Evolutionary conservation across 2,888 invertebrate genomes (phyloP).

Genomic region (Epistrophella euchroma): DNA sequence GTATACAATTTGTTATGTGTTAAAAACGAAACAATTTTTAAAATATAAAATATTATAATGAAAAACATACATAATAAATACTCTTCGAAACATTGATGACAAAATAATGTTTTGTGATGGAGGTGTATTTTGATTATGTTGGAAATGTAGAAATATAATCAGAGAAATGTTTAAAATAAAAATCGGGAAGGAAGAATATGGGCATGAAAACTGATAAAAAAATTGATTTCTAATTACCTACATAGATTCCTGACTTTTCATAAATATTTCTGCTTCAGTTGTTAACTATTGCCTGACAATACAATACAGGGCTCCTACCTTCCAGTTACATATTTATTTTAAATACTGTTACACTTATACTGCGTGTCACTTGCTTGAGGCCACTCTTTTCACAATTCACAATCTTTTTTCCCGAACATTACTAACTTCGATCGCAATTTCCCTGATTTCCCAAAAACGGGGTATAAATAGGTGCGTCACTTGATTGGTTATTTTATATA

Average conservation of each 20-base stretch:
- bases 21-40: not conserved
- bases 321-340: too few relatives aligned
- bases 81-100: conserved; percentile 71
- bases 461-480: too few relatives aligned
- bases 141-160: conserved; percentile 4
- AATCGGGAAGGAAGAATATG: not conserved
- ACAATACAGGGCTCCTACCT: too few relatives aligned
- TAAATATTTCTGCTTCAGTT: not conserved
- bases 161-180: not conserved
- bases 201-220: not conserved
- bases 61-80: conserved; percentile 12
- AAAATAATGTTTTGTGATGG: conserved; percentile 44
- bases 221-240: not conserved
- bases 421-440: too few relatives aligned
- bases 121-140: conserved; percentile 31
- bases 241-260: not conserved
- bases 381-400: too few relatives aligned
- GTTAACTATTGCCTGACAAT: too few relatives aligned
- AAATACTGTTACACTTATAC: too few relatives aligned
- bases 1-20: conserved; percentile 13
- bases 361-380: too few relatives aligned
- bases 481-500: too few relatives aligned
- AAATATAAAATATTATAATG: not conserved
- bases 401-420: too few relatives aligned
- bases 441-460: too few relatives aligned